Evolutionary conservation across 2,797 vertebrate genomes (phyloP).

Genomic region (Siniperca scherzeri): DNA sequence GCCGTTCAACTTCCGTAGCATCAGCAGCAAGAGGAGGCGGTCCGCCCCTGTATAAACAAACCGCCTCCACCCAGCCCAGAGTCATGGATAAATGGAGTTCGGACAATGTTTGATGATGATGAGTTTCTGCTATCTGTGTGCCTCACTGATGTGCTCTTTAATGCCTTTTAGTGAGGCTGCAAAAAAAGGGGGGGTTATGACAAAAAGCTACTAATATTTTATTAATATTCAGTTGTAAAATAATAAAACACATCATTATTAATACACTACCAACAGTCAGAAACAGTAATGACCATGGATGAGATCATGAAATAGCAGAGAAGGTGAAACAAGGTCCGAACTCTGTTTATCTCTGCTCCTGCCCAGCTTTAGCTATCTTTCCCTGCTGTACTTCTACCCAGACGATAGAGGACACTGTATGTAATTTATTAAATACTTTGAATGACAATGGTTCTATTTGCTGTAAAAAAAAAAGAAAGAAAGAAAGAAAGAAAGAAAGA

Average conservation of each 20-base stretch:
- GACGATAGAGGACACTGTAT: conserved; percentile 80
- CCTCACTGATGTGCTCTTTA: conserved; percentile 38
- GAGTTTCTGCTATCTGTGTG: conserved; percentile 47
- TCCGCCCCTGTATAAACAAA: conserved; percentile 88
- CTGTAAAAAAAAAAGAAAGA: conserved; percentile 67
- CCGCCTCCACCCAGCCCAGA: conserved; percentile 33
- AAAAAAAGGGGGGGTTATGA: conserved; percentile 19
- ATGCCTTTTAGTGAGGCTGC: conserved; percentile 35
- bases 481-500: conserved; percentile 31
- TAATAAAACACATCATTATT: conserved; percentile 47
- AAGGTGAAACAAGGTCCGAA: conserved; percentile 54
- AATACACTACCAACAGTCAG: conserved; percentile 46
- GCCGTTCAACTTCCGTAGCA: conserved; percentile 92
- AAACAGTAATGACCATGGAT: conserved; percentile 30
- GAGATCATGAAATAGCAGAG: conserved; percentile 43
- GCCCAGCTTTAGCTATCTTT: conserved; percentile 69
- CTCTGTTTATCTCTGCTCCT: conserved; percentile 57
- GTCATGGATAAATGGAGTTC: conserved; percentile 63
- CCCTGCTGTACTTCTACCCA: conserved; percentile 87
- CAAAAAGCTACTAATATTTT: conserved; percentile 67
- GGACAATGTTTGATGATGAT: conserved; percentile 49
- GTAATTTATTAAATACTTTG: conserved; percentile 82
- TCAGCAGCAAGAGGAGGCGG: conserved; percentile 91
- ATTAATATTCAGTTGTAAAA: conserved; percentile 56
- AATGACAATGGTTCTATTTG: conserved; percentile 83